Evolutionary conservation across 2,113 vertebrate species (phyloP).

Genomic region (Ceuthmochares aereus): DNA sequence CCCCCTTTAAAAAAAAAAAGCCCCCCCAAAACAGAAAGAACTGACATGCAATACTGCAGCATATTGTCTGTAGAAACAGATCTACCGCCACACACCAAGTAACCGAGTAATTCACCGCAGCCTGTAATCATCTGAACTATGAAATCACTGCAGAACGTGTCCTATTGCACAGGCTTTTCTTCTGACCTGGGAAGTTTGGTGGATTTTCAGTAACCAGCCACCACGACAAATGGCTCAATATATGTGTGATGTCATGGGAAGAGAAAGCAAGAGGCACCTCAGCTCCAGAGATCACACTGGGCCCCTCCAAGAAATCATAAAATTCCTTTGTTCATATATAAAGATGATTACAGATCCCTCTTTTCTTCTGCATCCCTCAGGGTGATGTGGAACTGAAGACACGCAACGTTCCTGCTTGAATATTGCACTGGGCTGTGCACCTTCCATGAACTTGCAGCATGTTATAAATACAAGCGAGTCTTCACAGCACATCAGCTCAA

Average conservation of each 20-base stretch:
- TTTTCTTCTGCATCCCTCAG: fast-evolving
- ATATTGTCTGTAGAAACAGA: not conserved
- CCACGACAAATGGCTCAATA: not conserved
- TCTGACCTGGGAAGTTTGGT: not conserved
- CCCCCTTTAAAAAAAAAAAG: not conserved
- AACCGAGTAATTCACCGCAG: not conserved
- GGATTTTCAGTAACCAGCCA: not conserved
- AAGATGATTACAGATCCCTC: not conserved
- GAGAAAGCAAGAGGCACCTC: not conserved
- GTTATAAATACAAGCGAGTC: not conserved
- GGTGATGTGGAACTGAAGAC: fast-evolving
- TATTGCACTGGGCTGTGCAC: not conserved
- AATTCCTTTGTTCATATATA: not conserved
- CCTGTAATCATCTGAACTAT: not conserved
- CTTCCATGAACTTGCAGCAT: not conserved
- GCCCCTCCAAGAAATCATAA: not conserved
- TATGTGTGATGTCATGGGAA: not conserved
- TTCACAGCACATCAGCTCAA: not conserved
- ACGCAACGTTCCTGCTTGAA: fast-evolving
- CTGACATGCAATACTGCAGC: not conserved
- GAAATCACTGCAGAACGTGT: not conserved
- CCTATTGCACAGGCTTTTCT: not conserved
- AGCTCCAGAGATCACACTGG: not conserved
- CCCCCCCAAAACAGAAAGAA: not conserved
- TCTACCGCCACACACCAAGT: not conserved